These are phyloP conservation scores for Ibycter americanus DNA, from an alignment of 2,797 vertebrate genomes.

Conservation along the genomic window DNA sequence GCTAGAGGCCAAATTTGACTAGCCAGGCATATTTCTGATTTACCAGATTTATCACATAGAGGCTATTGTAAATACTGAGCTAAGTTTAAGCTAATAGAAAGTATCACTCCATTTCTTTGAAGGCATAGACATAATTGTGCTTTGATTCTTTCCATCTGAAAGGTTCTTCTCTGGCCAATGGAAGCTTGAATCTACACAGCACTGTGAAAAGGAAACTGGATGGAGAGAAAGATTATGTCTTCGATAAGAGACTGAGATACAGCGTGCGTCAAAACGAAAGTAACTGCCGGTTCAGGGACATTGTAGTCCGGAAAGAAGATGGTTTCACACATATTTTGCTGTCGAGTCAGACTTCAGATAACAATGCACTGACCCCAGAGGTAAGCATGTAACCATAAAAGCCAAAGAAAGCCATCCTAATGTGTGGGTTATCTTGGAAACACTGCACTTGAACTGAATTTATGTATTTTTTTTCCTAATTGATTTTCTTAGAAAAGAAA, in stretches of 20 bases:
- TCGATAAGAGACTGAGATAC: constrained; percentile 96
- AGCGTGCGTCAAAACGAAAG: constrained; percentile 95
- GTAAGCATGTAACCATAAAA: constrained; percentile 76
- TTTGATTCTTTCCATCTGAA: constrained; percentile 62
- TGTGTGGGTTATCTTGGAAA: not conserved
- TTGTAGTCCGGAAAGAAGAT: constrained; percentile 96
- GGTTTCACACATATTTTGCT: constrained; percentile 96
- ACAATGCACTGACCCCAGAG: constrained; percentile 96
- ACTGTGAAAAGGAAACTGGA: constrained; percentile 92
- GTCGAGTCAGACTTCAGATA: constrained; percentile 96
- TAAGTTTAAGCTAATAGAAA: not conserved
- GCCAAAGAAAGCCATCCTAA: not conserved
- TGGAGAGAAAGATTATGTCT: constrained; percentile 90
- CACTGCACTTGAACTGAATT: not conserved
- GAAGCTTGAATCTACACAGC: constrained; percentile 86
- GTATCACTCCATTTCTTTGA: not conserved
- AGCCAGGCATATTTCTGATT: not conserved
- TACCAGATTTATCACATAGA: not conserved
- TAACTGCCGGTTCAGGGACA: constrained; percentile 95
- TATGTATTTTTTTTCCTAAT: not conserved
- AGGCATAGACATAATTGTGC: not conserved
- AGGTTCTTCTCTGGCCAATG: constrained; percentile 88
- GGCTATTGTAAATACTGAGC: not conserved
- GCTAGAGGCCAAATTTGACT: not conserved
- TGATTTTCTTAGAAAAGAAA: not conserved